These are phyloP conservation scores for Drosophila affinis DNA, from an alignment of 2,888 invertebrate species.

Conservation along the genomic window DNA sequence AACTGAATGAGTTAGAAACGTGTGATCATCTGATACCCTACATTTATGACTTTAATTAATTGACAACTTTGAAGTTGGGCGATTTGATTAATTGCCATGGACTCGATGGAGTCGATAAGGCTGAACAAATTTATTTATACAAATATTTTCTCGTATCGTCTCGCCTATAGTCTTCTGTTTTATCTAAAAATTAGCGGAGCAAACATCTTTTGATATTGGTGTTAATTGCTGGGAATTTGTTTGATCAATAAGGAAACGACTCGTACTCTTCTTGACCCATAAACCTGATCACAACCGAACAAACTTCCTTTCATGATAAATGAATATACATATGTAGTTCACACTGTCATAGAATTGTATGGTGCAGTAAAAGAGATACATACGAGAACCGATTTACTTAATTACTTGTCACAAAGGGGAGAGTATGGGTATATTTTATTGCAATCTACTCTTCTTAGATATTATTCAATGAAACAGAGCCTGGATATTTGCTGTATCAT, in stretches of 20 bases:
- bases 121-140: conserved; percentile 25
- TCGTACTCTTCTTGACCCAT: background rate
- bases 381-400: too few relatives aligned
- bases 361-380: too few relatives aligned
- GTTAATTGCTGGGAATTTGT: conserved; percentile 36
- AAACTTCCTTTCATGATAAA: background rate
- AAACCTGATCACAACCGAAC: background rate
- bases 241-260: conserved; percentile 20
- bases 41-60: conserved; percentile 45
- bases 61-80: conserved; percentile 34
- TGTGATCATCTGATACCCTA: conserved; percentile 45
- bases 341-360: background rate
- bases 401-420: too few relatives aligned
- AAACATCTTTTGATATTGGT: conserved; percentile 27
- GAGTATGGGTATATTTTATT: too few relatives aligned
- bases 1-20: background rate
- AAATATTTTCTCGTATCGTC: background rate
- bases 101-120: conserved; percentile 22
- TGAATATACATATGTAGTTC: background rate
- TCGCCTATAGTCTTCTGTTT: conserved; percentile 9
- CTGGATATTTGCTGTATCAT: background rate
- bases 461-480: too few relatives aligned
- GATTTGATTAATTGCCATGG: conserved; percentile 36
- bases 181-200: conserved; percentile 24
- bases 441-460: too few relatives aligned